Base-by-base conservation (phyloP, 2,797 vertebrate species). In the Lepus townsendii region DNA sequence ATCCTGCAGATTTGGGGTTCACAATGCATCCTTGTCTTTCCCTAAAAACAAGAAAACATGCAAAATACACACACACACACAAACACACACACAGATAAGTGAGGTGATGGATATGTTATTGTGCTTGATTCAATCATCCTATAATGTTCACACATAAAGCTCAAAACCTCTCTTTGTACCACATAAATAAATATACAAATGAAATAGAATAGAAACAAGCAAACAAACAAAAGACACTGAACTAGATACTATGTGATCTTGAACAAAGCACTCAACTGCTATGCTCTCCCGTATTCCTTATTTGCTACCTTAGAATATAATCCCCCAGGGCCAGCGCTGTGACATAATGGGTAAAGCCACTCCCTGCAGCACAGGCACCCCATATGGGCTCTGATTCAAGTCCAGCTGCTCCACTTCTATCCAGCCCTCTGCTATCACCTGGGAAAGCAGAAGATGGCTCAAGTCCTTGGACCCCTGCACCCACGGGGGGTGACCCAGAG, bases 231-330 rank as follows among this genome's bases (percentile, higher is more conserved):
- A 75, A 91, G 60, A 47, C 24, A 77, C 1, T 27, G 11, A 47
- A 65, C 13, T 52, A 89, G 82, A 79, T 32, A 50, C 80, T 62
- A 52, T 32, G 27, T 72, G 42, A 73, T 86, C 75, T 94, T 79
- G 32, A 52, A 8, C 47, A 78, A 87, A 24, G 24, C 24, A 30
- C 14, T 76, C 38, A 63, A 8, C 12, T 72, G 79, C 26, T 54
- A 8, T 54, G 11, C 32, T 73, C 30, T 26, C 62, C 90, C 72
- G 2, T 0, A 90, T 80, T 90, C 32, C 6, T 26, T 27, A 65
- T 16, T 20, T 38, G 14, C 20, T 82, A 16, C 26, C 22, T 69
- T 16, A 5, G 52, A 52, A 66, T 27, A 26, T 50, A 47, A 30
- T 12, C 4, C 11, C 11, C 13, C 20, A 22, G 57, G 57, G 57